Evolutionary conservation across 2,113 vertebrate genomes (phyloP).

Genomic region (Sisor rabdophorus): DNA sequence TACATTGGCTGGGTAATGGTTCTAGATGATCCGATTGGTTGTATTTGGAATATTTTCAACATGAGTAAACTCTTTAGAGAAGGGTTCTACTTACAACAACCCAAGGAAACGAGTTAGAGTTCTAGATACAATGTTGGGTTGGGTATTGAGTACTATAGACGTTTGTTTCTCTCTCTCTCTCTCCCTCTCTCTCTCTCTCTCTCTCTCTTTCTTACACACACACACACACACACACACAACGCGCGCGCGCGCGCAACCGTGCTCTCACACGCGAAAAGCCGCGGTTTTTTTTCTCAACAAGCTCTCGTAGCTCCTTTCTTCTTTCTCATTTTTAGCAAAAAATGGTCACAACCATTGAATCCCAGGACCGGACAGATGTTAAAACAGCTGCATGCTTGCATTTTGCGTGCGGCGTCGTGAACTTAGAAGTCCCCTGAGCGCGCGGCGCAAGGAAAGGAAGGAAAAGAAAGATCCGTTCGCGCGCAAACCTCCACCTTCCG

Average conservation of each 20-base stretch:
- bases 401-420: background rate
- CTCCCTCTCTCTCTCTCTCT: constrained; percentile 4
- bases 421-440: constrained; percentile 5
- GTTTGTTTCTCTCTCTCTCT: background rate
- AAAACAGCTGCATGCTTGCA: background rate
- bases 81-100: background rate
- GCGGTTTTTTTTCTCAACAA: background rate
- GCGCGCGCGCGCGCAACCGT: background rate
- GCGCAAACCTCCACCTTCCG: background rate
- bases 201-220: background rate
- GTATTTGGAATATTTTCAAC: background rate
- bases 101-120: background rate
- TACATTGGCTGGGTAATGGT: background rate
- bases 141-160: background rate
- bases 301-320: background rate
- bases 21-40: background rate
- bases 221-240: background rate
- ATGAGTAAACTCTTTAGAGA: background rate
- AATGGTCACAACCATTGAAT: too few relatives aligned
- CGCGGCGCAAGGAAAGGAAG: background rate
- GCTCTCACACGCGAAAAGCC: too few relatives aligned
- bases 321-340: background rate
- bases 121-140: background rate
- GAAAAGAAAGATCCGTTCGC: background rate
- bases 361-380: background rate